Evolutionary conservation across 2,797 vertebrate genomes (phyloP).

Genomic region (Brachyrhaphis roseni): DNA sequence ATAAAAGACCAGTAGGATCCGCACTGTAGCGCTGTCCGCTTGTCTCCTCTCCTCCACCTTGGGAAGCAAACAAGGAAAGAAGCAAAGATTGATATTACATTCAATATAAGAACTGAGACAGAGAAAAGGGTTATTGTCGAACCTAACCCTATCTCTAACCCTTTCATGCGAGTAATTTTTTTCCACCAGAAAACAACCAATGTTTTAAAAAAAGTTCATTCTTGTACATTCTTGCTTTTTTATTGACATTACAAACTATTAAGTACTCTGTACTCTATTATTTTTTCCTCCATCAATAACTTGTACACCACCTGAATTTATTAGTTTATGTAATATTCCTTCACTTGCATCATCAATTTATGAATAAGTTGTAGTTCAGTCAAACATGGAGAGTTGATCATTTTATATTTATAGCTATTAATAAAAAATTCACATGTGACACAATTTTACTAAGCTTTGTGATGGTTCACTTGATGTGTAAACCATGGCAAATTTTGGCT

Average conservation of each 20-base stretch:
- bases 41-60: conserved; percentile 85
- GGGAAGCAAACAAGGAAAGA: conserved; percentile 10
- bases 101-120: not conserved
- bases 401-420: not conserved
- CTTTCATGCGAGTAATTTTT: not conserved
- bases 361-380: not conserved
- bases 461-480: not conserved
- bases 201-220: not conserved
- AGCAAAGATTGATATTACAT: not conserved
- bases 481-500: not conserved
- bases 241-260: not conserved
- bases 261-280: not conserved
- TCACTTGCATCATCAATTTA: not conserved
- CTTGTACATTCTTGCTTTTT: not conserved
- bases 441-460: not conserved
- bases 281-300: conserved; percentile 4
- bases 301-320: not conserved
- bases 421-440: not conserved
- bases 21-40: conserved; percentile 94
- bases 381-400: not conserved
- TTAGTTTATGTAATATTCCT: not conserved
- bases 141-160: not conserved
- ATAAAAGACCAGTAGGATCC: conserved; percentile 89
- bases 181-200: not conserved
- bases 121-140: not conserved